Evolutionary conservation across 2,888 invertebrate species (phyloP), one percentile per base, ranked within the genome.

Genomic region (Synanthedon vespiformis): DNA sequence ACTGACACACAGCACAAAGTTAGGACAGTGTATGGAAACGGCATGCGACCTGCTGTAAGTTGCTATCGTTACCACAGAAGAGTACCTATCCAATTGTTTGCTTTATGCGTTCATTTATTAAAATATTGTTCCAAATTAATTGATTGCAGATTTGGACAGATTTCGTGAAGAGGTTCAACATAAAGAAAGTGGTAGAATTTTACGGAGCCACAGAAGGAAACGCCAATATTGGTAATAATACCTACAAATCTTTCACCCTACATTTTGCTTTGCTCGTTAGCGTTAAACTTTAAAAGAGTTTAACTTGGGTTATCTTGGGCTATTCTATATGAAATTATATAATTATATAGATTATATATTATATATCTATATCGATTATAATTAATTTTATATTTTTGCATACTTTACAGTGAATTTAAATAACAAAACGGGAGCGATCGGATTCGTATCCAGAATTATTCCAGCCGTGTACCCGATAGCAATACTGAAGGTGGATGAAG

Each of bases 161-260:
- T 61, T 98, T 99, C 73, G 92, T 95, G 3, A 90, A 93, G 53
- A 90, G 98, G 41, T 98, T 98, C 72, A 92, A 92, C 52, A 95
- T 99, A 55, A 89, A 92, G 51, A 89, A 90, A 61, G 95, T 99
- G 27, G 93, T 93, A 1, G 98, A 99, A 84, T 96, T 99, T 81
- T 99, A 99, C 72, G 99, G 98, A 2, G 97, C 98, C 13, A 99
- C 98, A 0, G 98, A 99, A 88, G 98, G 98, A 68, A 99, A 99
- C 73, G 97, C 98, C 4, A 99, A 97, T 73, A 96, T 99, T 58
- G 92, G 94, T 94, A 82, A 81, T 34, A 1, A 34, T 16, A 16
- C n/a, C n/a, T 10, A 34, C 34, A 34, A 34, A 34, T 34, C 10
- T 34, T 8, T 34, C 10, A 10, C 34, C 10, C 10, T 34, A 34